Evolutionary conservation across 1,140 invertebrate species (phyloP).

Genomic region (Protaetia brevitarsis): DNA sequence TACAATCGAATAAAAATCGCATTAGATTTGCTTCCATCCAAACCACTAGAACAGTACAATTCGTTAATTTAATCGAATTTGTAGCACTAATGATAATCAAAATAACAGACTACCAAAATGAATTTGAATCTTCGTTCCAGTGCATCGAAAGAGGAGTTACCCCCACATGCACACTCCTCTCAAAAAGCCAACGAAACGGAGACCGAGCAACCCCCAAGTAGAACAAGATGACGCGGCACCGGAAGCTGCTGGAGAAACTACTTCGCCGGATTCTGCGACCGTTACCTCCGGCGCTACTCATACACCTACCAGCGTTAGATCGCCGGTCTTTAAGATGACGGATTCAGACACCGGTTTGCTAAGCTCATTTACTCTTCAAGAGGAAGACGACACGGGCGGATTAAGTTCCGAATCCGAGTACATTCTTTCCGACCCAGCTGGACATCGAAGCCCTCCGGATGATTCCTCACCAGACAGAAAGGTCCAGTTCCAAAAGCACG

Average conservation of each 20-base stretch:
- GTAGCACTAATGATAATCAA: no score
- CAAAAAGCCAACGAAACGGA: slow-evolving; percentile 51
- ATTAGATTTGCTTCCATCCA: no score
- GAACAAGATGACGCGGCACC: slow-evolving; percentile 33
- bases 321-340: slow-evolving; percentile 26
- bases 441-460: slow-evolving; percentile 33
- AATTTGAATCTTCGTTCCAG: slow-evolving; percentile 48
- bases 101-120: no score
- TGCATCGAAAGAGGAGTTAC: slow-evolving; percentile 64
- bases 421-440: slow-evolving; percentile 45
- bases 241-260: slow-evolving; percentile 22
- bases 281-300: slow-evolving; percentile 30
- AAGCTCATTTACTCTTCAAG: slow-evolving; percentile 35
- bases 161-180: slow-evolving; percentile 64
- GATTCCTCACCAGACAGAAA: slow-evolving; percentile 43
- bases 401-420: slow-evolving; percentile 46
- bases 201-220: slow-evolving; percentile 21
- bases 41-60: no score
- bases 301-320: slow-evolving; percentile 28
- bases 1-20: no score
- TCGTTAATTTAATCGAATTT: no score
- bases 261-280: slow-evolving; percentile 25
- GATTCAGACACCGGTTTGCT: slow-evolving; percentile 41
- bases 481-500: slow-evolving; percentile 43
- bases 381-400: slow-evolving; percentile 34